These are phyloP conservation scores for Vanessa cardui DNA, from an alignment of 2,888 invertebrate genomes.

Conservation along the genomic window DNA sequence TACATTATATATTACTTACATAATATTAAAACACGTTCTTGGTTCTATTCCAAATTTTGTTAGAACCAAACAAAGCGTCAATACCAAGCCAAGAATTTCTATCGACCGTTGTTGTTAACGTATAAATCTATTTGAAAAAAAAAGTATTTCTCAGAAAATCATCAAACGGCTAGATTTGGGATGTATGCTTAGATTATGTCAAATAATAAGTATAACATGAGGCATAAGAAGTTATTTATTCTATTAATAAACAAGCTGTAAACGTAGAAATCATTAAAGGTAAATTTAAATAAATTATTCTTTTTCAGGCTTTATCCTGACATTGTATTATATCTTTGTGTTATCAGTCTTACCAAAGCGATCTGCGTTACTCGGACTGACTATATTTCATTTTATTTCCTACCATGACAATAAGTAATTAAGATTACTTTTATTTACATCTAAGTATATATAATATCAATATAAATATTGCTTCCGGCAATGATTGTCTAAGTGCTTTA, in stretches of 20 bases:
- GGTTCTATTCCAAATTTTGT: constrained; percentile 32
- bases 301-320: background rate
- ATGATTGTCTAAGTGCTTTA: too few species aligned
- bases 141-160: background rate
- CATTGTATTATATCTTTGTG: background rate
- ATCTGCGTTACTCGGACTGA: too few species aligned
- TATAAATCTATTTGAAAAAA: constrained; percentile 1
- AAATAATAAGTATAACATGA: background rate
- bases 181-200: too few species aligned
- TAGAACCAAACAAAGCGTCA: constrained; percentile 20
- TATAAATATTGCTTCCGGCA: too few species aligned
- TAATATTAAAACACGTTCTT: constrained; percentile 25
- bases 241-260: background rate
- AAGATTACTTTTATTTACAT: too few species aligned
- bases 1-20: constrained; percentile 1
- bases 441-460: too few species aligned
- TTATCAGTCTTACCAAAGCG: too few species aligned
- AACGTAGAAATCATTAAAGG: background rate
- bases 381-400: too few species aligned
- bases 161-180: too few species aligned
- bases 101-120: constrained; percentile 6
- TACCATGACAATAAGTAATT: background rate
- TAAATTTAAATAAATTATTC: background rate
- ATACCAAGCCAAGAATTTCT: constrained; percentile 23
- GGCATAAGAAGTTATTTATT: background rate